A percentile compares a stretch with the other conserved stretches of the same genome.
phyloP scores from a whole-genome alignment of 2,888 invertebrate genomes.

The Pharmacophagus antenor region DNA sequence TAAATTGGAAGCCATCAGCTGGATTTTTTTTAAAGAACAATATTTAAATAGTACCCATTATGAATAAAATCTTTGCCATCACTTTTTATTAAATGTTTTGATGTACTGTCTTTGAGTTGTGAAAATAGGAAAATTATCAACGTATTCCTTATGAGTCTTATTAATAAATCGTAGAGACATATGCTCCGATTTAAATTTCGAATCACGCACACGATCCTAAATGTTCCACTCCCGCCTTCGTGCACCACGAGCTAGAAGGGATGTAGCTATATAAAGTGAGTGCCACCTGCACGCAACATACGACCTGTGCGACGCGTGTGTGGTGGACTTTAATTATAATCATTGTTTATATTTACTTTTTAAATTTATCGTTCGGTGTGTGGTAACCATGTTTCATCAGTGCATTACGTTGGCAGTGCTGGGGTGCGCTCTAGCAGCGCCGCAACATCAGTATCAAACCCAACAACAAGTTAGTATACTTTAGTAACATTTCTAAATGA shows the following conservation, averaged over 20 bases:
- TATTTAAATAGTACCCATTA: too few species aligned
- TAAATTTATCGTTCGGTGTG: constrained; percentile 43
- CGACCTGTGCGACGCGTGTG: constrained; percentile 67
- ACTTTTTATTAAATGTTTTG: neutral
- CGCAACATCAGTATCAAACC: constrained; percentile 65
- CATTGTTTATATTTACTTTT: constrained; percentile 36
- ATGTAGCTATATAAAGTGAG: constrained; percentile 75
- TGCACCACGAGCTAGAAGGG: constrained; percentile 58
- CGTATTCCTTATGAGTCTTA: neutral
- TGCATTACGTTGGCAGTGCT: constrained; percentile 64
- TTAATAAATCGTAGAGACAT: constrained; percentile 8
- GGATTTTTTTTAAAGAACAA: too few species aligned
- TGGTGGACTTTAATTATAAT: constrained; percentile 49
- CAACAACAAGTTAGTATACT: constrained; percentile 61
- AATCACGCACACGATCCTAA: constrained; percentile 18
- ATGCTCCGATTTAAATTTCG: constrained; percentile 28
- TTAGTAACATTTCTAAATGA: neutral
- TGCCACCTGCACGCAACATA: constrained; percentile 60
- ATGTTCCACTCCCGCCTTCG: constrained; percentile 50
- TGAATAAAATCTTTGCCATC: too few species aligned
- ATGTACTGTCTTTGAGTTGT: neutral
- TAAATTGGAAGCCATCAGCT: too few species aligned
- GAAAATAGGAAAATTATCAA: neutral
- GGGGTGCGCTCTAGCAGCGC: constrained; percentile 61
- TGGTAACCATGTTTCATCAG: constrained; percentile 64